These are phyloP conservation scores for Marcusenius ussheri DNA, from an alignment of 2,113 vertebrate species.

Conservation along the genomic window DNA sequence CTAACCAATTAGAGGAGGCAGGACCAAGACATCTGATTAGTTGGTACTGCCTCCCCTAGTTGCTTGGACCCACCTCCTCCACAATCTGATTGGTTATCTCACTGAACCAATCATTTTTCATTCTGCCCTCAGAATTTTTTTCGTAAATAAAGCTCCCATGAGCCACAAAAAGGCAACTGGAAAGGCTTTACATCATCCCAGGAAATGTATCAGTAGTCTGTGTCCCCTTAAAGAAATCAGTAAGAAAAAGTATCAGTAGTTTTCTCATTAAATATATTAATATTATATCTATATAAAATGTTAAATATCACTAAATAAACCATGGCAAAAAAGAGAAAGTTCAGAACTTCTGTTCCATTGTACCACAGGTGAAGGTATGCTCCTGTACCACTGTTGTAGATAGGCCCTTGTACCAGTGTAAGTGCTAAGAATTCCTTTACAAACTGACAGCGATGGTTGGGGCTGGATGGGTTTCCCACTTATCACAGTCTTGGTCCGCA, in stretches of 20 bases:
- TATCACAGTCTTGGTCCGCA: not conserved
- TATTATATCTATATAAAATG: constrained; percentile 85
- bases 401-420: not conserved
- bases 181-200: constrained; percentile 47
- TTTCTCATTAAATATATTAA: constrained; percentile 93
- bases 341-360: not conserved
- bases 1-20: no score
- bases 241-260: constrained; percentile 53
- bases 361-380: not conserved
- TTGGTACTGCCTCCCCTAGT: no score
- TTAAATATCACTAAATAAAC: constrained; percentile 75
- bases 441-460: not conserved
- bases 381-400: not conserved
- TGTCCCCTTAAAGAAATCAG: constrained; percentile 47
- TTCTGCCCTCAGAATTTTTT: no score
- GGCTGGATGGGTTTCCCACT: not conserved
- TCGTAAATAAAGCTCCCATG: no score
- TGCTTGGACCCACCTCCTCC: no score
- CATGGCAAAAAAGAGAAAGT: constrained; percentile 19
- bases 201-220: constrained; percentile 9
- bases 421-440: not conserved
- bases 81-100: no score
- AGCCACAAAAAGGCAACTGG: constrained; percentile 43
- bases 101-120: no score
- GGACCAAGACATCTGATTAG: no score